Evolutionary conservation across 2,888 invertebrate species (phyloP).

Genomic region (Lithophane semibrunnea): DNA sequence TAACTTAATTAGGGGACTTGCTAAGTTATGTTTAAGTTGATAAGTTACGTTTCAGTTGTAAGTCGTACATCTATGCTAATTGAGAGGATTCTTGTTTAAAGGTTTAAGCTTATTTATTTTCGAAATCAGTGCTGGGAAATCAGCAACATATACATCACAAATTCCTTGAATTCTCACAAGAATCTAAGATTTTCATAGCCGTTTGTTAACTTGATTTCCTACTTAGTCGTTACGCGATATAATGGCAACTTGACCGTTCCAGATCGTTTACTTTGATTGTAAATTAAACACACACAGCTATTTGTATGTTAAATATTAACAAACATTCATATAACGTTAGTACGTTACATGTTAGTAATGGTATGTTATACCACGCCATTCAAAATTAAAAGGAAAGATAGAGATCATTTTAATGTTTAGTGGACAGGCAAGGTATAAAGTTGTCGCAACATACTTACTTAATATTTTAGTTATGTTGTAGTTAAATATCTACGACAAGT

Average conservation of each 20-base stretch:
- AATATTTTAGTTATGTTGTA: conserved; percentile 7
- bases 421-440: conserved; percentile 5
- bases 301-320: conserved; percentile 32
- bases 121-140: neutral
- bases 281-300: conserved; percentile 31
- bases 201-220: neutral
- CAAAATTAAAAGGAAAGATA: conserved; percentile 27
- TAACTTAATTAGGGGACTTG: conserved; percentile 54
- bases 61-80: conserved; percentile 46
- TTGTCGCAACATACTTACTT: conserved; percentile 10
- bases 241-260: conserved; percentile 18
- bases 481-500: conserved; percentile 20
- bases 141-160: neutral
- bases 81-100: conserved; percentile 29
- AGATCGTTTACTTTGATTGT: conserved; percentile 30
- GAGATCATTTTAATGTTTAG: conserved; percentile 42
- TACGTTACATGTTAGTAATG: neutral
- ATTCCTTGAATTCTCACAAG: neutral
- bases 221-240: neutral
- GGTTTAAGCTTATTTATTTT: neutral
- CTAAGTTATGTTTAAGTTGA: conserved; percentile 47
- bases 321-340: conserved; percentile 14
- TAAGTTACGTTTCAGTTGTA: conserved; percentile 38
- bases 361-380: conserved; percentile 22
- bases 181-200: neutral